phyloP scores from a whole-genome alignment of 2,113 vertebrate species.

The Orthonyx spaldingii region DNA sequence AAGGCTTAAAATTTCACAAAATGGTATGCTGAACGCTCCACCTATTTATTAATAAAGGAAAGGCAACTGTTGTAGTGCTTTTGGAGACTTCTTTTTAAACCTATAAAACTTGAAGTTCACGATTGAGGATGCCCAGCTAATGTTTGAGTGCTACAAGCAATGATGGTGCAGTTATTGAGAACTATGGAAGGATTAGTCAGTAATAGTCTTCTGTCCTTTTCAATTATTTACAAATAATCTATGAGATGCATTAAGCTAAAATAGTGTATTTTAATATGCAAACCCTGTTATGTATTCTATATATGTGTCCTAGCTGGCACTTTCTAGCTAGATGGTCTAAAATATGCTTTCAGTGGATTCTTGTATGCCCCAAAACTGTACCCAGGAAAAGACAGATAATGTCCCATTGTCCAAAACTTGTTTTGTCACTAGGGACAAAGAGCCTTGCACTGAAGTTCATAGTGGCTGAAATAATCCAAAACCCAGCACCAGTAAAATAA shows the following conservation, averaged over 20 bases:
- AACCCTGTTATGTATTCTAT: neutral
- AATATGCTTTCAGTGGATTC: neutral
- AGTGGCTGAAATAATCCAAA: neutral
- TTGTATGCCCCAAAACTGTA: neutral
- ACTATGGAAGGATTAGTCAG: neutral
- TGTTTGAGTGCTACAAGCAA: neutral
- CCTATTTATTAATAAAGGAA: neutral
- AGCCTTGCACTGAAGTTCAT: neutral
- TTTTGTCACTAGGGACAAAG: neutral
- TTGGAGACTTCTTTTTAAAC: neutral
- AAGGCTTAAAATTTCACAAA: neutral
- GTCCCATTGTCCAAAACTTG: neutral
- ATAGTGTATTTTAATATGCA: neutral
- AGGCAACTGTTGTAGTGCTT: neutral
- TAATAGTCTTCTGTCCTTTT: neutral
- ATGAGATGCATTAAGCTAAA: neutral
- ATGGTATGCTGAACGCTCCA: neutral
- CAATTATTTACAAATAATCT: conserved; percentile 21
- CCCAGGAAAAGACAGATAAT: neutral
- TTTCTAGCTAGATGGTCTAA: neutral
- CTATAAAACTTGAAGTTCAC: neutral
- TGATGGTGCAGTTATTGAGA: neutral
- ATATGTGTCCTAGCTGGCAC: neutral
- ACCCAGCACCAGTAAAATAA: neutral
- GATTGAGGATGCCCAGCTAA: neutral